Evolutionary conservation across 2,888 invertebrate species (phyloP).

Genomic region (Malthinus seriepunctatus): DNA sequence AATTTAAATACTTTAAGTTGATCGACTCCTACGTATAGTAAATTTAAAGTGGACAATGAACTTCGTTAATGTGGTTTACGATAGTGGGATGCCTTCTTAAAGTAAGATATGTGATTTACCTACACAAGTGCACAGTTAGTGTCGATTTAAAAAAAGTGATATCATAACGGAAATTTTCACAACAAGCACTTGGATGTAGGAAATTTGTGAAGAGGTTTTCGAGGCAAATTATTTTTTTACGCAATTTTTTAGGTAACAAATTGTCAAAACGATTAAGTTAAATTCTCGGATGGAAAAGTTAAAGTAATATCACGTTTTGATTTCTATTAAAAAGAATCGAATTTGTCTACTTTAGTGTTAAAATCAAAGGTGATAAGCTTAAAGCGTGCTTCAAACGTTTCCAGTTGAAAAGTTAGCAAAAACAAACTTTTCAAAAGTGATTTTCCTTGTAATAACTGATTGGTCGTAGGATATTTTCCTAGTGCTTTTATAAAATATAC

Average conservation of each 20-base stretch:
- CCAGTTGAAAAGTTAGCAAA: conserved; percentile 3
- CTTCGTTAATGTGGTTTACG: background rate
- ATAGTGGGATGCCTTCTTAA: conserved; percentile 2
- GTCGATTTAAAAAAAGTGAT: background rate
- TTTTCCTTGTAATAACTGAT: background rate
- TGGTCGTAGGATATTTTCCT: background rate
- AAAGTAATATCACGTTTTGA: background rate
- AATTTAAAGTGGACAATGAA: conserved; percentile 7
- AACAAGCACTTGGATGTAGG: background rate
- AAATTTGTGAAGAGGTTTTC: background rate
- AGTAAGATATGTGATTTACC: background rate
- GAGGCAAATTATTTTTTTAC: background rate
- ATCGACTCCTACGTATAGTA: conserved; percentile 1
- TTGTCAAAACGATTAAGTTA: background rate
- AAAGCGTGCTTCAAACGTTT: conserved; percentile 4
- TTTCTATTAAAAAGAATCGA: background rate
- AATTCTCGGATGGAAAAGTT: background rate
- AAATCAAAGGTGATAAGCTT: conserved; percentile 2
- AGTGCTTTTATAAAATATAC: background rate
- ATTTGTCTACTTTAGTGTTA: background rate
- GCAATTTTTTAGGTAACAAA: background rate
- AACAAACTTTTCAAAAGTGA: conserved; percentile 7
- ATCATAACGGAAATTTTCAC: conserved; percentile 1
- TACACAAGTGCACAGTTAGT: background rate
- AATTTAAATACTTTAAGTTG: background rate